phyloP scores from a whole-genome alignment of 1,140 invertebrate genomes.

The Drosophila paulistorum region DNA sequence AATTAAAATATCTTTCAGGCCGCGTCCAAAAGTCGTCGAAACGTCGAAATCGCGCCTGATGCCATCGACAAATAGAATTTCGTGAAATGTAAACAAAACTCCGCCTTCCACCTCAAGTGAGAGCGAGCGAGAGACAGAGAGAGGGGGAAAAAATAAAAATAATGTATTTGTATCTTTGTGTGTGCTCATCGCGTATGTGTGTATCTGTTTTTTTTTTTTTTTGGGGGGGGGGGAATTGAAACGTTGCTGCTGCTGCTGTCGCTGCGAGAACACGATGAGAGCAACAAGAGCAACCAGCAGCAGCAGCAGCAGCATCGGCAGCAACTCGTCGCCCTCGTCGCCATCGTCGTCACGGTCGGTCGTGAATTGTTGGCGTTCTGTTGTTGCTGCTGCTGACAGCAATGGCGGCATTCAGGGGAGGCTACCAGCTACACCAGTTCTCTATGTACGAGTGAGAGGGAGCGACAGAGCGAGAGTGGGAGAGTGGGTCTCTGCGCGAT shows the following conservation, averaged over 20 bases:
- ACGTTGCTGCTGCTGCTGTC: constrained; percentile 27
- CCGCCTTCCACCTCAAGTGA: constrained; percentile 56
- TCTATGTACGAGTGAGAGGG: neutral
- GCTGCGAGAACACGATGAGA: constrained; percentile 12
- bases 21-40: constrained; percentile 49
- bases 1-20: constrained; percentile 81
- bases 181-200: constrained; percentile 28
- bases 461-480: neutral
- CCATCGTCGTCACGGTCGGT: constrained; percentile 70
- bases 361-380: constrained; percentile 45
- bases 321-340: constrained; percentile 28
- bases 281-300: constrained; percentile 5
- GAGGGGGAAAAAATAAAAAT: neutral
- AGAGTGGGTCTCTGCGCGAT: neutral
- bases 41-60: constrained; percentile 59
- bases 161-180: constrained; percentile 41
- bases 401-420: constrained; percentile 73
- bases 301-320: constrained; percentile 38
- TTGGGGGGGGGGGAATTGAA: constrained; percentile 50
- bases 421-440: neutral
- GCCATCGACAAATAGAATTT: constrained; percentile 81
- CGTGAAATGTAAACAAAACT: constrained; percentile 83
- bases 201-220: constrained; percentile 30
- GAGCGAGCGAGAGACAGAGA: no score
- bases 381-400: constrained; percentile 56